Conservation (phyloP, 2,797 vertebrate species). For the Eidolon dupreanum region DNA sequence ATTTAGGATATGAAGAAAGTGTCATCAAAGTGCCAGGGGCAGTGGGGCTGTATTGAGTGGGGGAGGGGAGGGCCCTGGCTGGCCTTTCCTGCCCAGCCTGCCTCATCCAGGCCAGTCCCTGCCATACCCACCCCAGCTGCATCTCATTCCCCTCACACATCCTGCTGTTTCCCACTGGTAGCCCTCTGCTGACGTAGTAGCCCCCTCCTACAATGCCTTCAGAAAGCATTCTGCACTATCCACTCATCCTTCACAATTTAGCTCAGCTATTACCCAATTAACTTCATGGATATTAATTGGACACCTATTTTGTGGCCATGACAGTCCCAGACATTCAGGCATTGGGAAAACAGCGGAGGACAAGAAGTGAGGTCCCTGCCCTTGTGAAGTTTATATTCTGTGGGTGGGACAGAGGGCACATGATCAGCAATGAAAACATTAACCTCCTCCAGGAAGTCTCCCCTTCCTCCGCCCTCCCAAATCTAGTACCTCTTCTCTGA, state of each 20-base stretch:
- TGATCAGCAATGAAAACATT: background rate
- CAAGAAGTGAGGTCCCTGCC: background rate
- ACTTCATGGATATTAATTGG: background rate
- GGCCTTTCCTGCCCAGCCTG: background rate
- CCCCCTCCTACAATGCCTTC: background rate
- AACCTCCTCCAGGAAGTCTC: background rate
- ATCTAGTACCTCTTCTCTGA: background rate
- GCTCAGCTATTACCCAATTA: accelerated
- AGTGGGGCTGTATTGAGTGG: background rate
- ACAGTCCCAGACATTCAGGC: too few relatives aligned
- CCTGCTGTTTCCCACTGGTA: background rate
- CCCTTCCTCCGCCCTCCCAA: background rate
- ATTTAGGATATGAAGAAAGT: background rate
- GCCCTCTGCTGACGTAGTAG: background rate
- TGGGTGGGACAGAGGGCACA: background rate
- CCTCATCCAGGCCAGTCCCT: background rate
- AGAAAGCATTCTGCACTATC: background rate
- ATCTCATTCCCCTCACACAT: background rate
- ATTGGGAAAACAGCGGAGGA: background rate
- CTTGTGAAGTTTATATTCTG: background rate
- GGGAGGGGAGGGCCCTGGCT: background rate
- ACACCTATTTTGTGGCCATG: too few relatives aligned
- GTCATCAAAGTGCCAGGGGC: background rate
- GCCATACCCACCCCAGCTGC: background rate
- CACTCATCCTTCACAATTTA: background rate